Evolutionary conservation across 2,113 vertebrate species (phyloP).

Genomic region (Thalassarche chlororhynchos): DNA sequence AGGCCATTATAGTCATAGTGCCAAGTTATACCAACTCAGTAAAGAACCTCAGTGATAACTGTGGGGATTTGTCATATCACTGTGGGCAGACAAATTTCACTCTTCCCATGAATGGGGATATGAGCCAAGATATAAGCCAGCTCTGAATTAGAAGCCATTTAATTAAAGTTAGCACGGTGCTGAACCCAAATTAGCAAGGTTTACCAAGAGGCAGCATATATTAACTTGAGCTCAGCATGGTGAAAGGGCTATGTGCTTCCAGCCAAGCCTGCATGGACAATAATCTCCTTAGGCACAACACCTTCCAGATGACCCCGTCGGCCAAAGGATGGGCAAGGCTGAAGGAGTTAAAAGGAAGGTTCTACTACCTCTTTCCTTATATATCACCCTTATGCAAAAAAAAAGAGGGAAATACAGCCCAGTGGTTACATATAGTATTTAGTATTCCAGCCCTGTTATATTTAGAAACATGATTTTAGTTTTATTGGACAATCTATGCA

Average conservation of each 20-base stretch:
- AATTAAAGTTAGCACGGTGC: conserved; percentile 8
- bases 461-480: not conserved
- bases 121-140: not conserved
- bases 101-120: not conserved
- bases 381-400: rapidly evolving
- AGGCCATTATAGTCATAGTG: not conserved
- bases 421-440: not conserved
- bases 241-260: not conserved
- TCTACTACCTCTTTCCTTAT: not conserved
- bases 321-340: not conserved
- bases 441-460: not conserved
- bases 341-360: not conserved
- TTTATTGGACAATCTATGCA: not conserved
- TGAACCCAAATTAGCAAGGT: conserved; percentile 27
- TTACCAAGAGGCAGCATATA: not conserved
- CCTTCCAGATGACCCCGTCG: not conserved
- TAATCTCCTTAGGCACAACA: not conserved
- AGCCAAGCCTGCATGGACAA: not conserved
- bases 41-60: not conserved
- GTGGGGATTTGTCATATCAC: not conserved
- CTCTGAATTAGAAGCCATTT: conserved; percentile 26
- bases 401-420: not conserved
- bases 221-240: not conserved
- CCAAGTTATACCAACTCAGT: not conserved
- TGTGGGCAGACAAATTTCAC: not conserved